Conservation (phyloP, 2,797 vertebrate genomes). For the Ceryle rudis region DNA sequence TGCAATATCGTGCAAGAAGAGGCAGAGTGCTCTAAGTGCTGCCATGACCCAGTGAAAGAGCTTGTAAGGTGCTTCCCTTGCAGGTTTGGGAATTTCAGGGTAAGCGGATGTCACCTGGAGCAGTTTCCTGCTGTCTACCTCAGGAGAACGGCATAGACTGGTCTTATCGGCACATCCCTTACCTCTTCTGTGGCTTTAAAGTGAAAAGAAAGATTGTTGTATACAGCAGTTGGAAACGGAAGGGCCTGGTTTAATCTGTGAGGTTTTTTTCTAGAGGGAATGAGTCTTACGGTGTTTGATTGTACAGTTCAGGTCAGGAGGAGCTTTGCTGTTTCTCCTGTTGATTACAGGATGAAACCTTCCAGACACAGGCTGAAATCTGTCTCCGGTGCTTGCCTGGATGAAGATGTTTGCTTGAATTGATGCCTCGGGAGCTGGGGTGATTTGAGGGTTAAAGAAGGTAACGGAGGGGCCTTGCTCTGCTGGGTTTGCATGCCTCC, state of each 20-base stretch:
- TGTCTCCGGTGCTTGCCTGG: neutral
- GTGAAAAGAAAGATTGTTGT: neutral
- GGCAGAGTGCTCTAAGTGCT: neutral
- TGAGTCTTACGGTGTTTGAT: neutral
- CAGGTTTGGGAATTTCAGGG: neutral
- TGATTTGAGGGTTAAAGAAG: neutral
- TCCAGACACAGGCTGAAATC: neutral
- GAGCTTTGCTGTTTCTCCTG: neutral
- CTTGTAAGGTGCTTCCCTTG: neutral
- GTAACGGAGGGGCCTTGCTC: neutral
- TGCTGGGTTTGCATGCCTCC: neutral
- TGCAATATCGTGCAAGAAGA: neutral
- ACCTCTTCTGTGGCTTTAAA: neutral
- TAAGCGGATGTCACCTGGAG: neutral
- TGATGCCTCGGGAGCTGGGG: neutral
- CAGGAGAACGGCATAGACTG: neutral
- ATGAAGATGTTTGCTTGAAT: neutral
- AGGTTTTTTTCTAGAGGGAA: neutral
- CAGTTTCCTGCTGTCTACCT: neutral
- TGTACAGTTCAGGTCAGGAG: neutral
- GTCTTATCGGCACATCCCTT: neutral
- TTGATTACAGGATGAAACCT: neutral
- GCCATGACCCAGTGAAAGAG: neutral
- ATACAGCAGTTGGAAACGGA: rapidly evolving
- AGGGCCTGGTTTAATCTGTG: neutral